phyloP scores from a whole-genome alignment of 2,113 vertebrate species.

The Bubo scandiacus region DNA sequence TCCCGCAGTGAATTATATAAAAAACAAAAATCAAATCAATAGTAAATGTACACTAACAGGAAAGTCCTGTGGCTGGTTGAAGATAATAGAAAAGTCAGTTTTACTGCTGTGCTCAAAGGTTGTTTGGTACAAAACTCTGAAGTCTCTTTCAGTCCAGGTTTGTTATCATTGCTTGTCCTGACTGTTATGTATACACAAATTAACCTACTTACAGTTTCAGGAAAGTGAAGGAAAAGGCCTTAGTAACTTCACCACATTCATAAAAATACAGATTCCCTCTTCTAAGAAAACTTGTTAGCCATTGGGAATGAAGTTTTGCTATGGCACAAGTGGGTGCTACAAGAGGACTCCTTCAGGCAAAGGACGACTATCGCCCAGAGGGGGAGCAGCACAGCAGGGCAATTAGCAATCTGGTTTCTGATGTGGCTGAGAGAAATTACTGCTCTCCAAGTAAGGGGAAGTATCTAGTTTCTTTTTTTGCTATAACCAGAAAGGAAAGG shows the following conservation, averaged over 20 bases:
- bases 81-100: background rate
- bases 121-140: background rate
- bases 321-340: background rate
- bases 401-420: background rate
- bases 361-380: accelerated
- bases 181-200: background rate
- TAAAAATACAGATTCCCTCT: background rate
- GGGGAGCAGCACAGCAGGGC: background rate
- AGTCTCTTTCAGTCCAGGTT: background rate
- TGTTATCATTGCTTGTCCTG: background rate
- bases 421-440: background rate
- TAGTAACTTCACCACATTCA: background rate
- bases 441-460: background rate
- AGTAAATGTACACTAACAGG: background rate
- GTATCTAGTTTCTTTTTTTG: too few relatives aligned
- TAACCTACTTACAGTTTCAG: background rate
- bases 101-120: background rate
- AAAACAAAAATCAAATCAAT: background rate
- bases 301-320: background rate
- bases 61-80: background rate
- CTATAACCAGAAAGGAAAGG: background rate
- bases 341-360: background rate
- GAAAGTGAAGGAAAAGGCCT: background rate
- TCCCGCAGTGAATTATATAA: background rate
- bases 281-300: background rate